These are phyloP conservation scores for Lacerta agilis DNA, from an alignment of 2,797 vertebrate species.

Conservation along the genomic window DNA sequence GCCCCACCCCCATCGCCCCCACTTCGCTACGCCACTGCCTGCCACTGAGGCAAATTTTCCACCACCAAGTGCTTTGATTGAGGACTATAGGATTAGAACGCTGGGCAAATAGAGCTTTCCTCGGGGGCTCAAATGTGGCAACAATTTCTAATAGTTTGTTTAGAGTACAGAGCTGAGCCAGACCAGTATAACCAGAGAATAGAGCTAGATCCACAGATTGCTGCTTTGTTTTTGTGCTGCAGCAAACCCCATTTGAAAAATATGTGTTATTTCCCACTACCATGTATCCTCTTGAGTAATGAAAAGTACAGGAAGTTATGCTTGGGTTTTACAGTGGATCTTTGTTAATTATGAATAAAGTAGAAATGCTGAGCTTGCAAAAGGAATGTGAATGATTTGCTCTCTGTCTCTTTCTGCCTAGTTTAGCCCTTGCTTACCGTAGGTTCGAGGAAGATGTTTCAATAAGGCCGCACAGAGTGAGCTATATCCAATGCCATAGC, in stretches of 20 bases:
- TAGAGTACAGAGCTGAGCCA: constrained; percentile 22
- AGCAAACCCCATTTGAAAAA: constrained; percentile 54
- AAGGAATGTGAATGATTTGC: constrained; percentile 48
- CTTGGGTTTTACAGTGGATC: constrained; percentile 49
- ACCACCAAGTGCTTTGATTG: constrained; percentile 27
- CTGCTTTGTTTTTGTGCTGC: constrained; percentile 4
- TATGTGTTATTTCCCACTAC: constrained; percentile 20
- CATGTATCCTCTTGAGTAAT: constrained; percentile 46
- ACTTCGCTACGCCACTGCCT: not conserved
- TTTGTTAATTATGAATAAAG: constrained; percentile 57
- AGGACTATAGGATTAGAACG: constrained; percentile 36
- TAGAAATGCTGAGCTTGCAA: constrained; percentile 56
- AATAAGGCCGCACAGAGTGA: not conserved
- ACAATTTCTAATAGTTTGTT: constrained; percentile 55
- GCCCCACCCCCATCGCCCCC: no score
- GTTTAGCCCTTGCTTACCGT: constrained; percentile 42
- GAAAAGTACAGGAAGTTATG: constrained; percentile 56
- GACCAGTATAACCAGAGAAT: constrained; percentile 23
- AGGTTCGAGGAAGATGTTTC: constrained; percentile 38
- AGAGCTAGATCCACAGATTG: not conserved
- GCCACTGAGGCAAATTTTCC: constrained; percentile 37
- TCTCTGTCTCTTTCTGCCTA: constrained; percentile 32
- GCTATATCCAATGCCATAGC: no score
- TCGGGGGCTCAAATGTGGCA: constrained; percentile 42
- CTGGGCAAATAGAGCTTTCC: constrained; percentile 55